A percentile compares a stretch with the other conserved stretches of the same genome.
Evolutionary conservation across 2,797 vertebrate species (phyloP).

Genomic region (Lepus oiostolus): DNA sequence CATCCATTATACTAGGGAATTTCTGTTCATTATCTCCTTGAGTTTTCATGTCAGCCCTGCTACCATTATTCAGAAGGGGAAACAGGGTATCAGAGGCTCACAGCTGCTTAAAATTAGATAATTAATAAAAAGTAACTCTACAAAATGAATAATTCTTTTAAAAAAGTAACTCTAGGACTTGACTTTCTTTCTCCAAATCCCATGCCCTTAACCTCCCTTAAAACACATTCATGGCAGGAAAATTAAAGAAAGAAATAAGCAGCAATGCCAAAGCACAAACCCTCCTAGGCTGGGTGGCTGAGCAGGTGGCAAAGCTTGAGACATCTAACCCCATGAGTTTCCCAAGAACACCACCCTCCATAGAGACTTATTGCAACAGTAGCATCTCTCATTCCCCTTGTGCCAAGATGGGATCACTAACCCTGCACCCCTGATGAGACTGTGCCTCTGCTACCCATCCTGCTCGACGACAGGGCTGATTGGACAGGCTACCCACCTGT

Average conservation of each 20-base stretch:
- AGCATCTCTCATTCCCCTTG: background rate
- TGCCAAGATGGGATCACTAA: background rate
- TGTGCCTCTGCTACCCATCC: background rate
- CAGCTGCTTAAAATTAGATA: background rate
- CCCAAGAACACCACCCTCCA: background rate
- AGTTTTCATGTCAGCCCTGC: background rate
- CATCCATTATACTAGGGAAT: background rate
- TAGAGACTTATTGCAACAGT: too few relatives aligned
- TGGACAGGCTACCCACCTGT: background rate
- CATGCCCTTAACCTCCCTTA: background rate
- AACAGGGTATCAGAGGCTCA: slow-evolving; percentile 2
- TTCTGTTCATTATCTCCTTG: background rate
- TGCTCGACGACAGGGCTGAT: background rate
- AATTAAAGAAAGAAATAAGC: background rate
- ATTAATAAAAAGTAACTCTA: background rate
- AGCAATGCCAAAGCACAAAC: background rate
- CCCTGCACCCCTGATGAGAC: background rate
- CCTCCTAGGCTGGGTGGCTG: background rate
- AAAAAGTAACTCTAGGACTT: background rate
- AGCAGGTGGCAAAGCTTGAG: background rate
- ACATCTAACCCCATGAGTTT: background rate
- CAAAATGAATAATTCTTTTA: too few relatives aligned
- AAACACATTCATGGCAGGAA: background rate
- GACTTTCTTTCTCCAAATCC: background rate
- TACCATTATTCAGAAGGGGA: background rate